A percentile compares a stretch with the other conserved stretches of the same genome.
phyloP scores from a whole-genome alignment of 1,140 invertebrate species.

The Marisa cornuarietis region DNA sequence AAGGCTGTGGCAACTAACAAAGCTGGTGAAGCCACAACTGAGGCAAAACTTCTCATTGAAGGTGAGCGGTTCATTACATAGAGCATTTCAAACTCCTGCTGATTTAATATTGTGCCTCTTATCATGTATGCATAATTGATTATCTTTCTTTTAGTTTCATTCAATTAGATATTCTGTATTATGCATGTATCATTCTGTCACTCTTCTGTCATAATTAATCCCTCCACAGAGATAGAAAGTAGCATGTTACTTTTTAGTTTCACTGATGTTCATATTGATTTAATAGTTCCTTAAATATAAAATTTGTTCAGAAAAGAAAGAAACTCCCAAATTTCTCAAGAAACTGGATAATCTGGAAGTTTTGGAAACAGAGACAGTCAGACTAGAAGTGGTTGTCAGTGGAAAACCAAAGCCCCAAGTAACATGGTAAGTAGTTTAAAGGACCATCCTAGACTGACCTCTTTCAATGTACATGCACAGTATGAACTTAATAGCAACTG shows the following conservation, averaged over 20 bases:
- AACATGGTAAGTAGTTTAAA: constrained; percentile 51
- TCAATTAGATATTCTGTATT: too few relatives aligned
- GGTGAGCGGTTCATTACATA: constrained; percentile 33
- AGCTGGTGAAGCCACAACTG: constrained; percentile 76
- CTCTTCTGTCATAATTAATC: too few relatives aligned
- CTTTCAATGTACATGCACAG: too few relatives aligned
- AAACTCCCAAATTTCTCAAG: constrained; percentile 60
- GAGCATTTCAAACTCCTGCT: too few relatives aligned
- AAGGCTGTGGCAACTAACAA: constrained; percentile 87
- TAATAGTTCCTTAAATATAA: constrained; percentile 9
- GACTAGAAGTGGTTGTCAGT: constrained; percentile 64
- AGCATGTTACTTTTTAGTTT: background rate
- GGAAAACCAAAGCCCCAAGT: constrained; percentile 63
- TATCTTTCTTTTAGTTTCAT: too few relatives aligned
- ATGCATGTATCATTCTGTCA: too few relatives aligned
- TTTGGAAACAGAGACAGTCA: constrained; percentile 54
- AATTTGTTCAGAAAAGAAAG: constrained; percentile 62
- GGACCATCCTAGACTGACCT: background rate
- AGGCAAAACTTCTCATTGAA: constrained; percentile 61
- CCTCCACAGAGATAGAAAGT: too few relatives aligned
- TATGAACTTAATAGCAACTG: too few relatives aligned
- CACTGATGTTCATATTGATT: constrained; percentile 2
- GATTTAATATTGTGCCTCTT: too few relatives aligned
- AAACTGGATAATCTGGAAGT: constrained; percentile 60
- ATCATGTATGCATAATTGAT: too few relatives aligned